Conservation (phyloP, 2,113 vertebrate genomes). For the Cebidichthys violaceus region DNA sequence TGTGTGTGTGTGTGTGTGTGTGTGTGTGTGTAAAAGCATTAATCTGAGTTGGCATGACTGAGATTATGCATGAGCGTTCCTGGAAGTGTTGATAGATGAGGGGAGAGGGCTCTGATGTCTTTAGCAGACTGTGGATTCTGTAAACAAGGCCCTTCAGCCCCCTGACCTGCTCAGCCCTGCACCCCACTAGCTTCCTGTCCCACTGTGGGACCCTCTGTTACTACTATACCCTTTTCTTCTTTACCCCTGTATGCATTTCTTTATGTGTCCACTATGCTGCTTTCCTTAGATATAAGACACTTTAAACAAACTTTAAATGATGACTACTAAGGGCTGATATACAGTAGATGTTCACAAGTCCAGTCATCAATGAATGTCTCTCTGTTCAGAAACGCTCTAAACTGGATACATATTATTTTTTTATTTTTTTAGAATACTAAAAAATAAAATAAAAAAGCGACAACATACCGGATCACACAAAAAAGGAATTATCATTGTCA, state of each 20-base stretch:
- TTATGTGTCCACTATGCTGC: not conserved
- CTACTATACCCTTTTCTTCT: not conserved
- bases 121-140: conserved; percentile 56
- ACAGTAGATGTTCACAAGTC: not conserved
- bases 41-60: conserved; percentile 20
- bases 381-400: no score
- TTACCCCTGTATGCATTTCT: not conserved
- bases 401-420: no score
- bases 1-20: not conserved
- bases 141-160: conserved; percentile 58
- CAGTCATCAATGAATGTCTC: not conserved
- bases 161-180: conserved; percentile 24
- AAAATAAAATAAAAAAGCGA: no score
- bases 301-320: conserved; percentile 22
- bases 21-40: not conserved
- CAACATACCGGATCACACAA: no score
- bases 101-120: conserved; percentile 61
- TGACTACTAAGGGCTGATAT: not conserved
- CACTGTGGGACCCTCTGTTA: conserved; percentile 28
- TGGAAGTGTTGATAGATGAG: conserved; percentile 47
- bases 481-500: not conserved
- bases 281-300: not conserved
- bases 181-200: conserved; percentile 55
- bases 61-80: conserved; percentile 16
- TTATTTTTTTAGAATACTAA: no score